Base-by-base conservation (phyloP, 1,140 invertebrate genomes). In the Homalodisca vitripennis region DNA sequence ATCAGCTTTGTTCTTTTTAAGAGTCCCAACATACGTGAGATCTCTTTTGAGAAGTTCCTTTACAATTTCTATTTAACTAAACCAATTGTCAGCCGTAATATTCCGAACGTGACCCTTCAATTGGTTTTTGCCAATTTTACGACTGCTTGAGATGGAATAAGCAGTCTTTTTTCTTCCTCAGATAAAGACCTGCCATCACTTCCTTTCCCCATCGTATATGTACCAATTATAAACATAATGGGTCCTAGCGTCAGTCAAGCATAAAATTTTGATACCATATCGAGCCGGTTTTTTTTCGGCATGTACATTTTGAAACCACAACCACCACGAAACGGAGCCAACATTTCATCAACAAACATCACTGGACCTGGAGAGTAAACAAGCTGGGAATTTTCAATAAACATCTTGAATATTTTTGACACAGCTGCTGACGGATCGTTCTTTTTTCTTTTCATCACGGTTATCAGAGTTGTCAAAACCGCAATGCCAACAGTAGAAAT, bases 1-100 rank as follows among this genome's bases (percentile, higher is more conserved):
- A 69, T 82, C 73, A 66, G 72, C 73, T 75, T 81, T 81, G 71
- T 82, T 82, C 77, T 79, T 80, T 71, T 75, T 78, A 41, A 83
- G 47, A 13, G 80, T 82, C 22, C 80, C 81, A 17, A 82, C 73
- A 29, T 65, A 66, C 27, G 70, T 72, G 3, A 72, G 62, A 17
- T 55, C 41, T 46, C 32, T 64, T 55, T 70, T 65, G 27, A 17
- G 3, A 3, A 72, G 29, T 14, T 53, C 57, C 14, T 68, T 69
- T 32, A 76, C 73, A 29, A 82, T 70, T n/a, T 71, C 55, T 0
- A 67, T 22, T 20, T 64, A 70, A 20, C 46, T 71, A 60, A 67
- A 69, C 67, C 71, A 72, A 47, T 72, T 72, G 31, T 72, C 71
- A 17, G 60, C 53, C 27, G 71, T 80, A 22, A 72, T 47, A 69